Evolutionary conservation across 2,888 invertebrate genomes (phyloP).

Genomic region (Ophion slaviceki): DNA sequence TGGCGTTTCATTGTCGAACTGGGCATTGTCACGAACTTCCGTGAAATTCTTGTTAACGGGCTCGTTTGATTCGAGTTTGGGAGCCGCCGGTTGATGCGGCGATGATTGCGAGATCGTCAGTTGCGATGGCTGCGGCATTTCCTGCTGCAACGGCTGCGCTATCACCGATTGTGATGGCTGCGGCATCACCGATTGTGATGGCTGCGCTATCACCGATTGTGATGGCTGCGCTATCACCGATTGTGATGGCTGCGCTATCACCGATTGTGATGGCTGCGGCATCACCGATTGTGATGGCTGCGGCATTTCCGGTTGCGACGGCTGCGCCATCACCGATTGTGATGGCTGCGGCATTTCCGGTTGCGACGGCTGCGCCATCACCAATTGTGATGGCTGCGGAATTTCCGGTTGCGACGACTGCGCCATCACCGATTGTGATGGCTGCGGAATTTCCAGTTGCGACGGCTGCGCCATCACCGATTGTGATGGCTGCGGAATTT

Average conservation of each 20-base stretch:
- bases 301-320: not conserved
- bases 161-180: not conserved
- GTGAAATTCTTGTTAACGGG: not conserved
- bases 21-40: conserved; percentile 36
- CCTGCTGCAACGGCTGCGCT: not conserved
- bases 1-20: not conserved
- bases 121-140: not conserved
- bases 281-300: not conserved
- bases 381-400: not conserved
- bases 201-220: not conserved
- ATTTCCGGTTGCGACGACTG: not conserved
- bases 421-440: not conserved
- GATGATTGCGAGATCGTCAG: not conserved
- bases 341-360: not conserved
- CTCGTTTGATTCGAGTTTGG: conserved; percentile 15
- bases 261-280: not conserved
- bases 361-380: not conserved
- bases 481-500: too few species aligned
- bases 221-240: too few species aligned
- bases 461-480: not conserved
- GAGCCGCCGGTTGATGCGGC: conserved; percentile 41
- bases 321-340: not conserved
- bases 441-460: not conserved
- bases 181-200: not conserved
- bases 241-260: not conserved